These are phyloP conservation scores for Catharus ustulatus DNA, from an alignment of 2,797 vertebrate species.

Conservation along the genomic window DNA sequence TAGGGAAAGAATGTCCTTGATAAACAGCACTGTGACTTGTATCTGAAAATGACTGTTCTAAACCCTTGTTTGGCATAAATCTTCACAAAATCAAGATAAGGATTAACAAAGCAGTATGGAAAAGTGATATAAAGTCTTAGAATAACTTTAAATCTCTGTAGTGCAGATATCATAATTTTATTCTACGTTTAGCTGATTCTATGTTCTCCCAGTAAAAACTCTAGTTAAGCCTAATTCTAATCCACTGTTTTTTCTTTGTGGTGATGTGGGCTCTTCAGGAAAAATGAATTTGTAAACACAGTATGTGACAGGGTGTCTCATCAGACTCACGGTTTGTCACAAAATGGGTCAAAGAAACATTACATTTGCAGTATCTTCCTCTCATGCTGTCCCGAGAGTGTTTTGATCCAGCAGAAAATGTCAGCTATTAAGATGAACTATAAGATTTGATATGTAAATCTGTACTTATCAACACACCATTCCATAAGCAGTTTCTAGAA, in stretches of 20 bases:
- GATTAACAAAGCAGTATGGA: neutral
- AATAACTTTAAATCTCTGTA: neutral
- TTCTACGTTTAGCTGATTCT: neutral
- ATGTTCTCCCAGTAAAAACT: neutral
- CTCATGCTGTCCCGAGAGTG: neutral
- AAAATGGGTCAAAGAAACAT: neutral
- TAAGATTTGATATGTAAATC: neutral
- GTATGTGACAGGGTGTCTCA: neutral
- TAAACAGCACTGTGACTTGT: neutral
- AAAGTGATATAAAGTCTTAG: neutral
- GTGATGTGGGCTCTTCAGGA: neutral
- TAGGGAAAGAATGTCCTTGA: neutral
- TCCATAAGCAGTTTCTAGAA: neutral
- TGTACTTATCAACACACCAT: neutral
- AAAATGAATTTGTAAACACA: neutral
- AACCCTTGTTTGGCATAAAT: neutral
- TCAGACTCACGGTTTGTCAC: neutral
- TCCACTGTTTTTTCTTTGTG: neutral
- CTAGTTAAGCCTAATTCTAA: neutral
- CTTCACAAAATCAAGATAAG: neutral
- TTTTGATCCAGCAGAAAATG: neutral
- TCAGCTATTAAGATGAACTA: neutral
- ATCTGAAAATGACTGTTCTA: neutral
- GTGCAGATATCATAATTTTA: neutral
- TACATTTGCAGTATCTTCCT: neutral